A percentile compares a stretch with the other conserved stretches of the same genome.
Conservation (phyloP, 2,113 vertebrate species). For the Apodemus speciosus region DNA sequence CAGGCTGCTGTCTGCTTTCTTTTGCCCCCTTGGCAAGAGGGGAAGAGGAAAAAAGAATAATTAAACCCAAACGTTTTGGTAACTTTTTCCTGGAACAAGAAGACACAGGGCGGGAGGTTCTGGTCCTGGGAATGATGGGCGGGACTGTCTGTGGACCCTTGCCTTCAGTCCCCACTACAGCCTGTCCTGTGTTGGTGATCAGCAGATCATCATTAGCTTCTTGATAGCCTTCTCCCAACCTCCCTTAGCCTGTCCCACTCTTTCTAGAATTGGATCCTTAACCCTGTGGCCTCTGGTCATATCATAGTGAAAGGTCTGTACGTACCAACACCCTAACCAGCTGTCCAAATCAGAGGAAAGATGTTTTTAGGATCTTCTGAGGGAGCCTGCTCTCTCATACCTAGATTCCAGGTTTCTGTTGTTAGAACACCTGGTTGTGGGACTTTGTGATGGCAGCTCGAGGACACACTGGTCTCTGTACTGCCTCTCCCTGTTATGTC, state of each 20-base stretch:
- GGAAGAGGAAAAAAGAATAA: slow-evolving; percentile 77
- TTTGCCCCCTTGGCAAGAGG: slow-evolving; percentile 78
- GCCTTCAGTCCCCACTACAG: neutral
- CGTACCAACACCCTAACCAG: neutral
- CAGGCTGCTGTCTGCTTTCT: slow-evolving; percentile 75
- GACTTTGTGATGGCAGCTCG: neutral
- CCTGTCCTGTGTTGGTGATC: neutral
- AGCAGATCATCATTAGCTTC: neutral
- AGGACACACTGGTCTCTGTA: neutral
- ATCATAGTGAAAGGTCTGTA: neutral
- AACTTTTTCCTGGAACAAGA: slow-evolving; percentile 79
- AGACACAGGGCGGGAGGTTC: slow-evolving; percentile 54
- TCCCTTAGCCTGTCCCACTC: neutral
- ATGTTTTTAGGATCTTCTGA: neutral
- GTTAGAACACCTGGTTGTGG: neutral
- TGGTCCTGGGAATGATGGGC: slow-evolving; percentile 21
- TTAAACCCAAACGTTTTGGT: slow-evolving; percentile 78
- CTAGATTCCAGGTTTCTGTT: neutral
- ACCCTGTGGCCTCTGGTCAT: neutral
- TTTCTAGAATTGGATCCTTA: neutral
- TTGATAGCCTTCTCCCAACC: neutral
- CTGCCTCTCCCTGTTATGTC: neutral
- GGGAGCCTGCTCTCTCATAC: rapidly evolving
- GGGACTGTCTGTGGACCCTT: neutral
- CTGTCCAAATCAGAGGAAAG: neutral